phyloP scores from a whole-genome alignment of 1,140 invertebrate genomes.

The Saccostrea cuccullata region DNA sequence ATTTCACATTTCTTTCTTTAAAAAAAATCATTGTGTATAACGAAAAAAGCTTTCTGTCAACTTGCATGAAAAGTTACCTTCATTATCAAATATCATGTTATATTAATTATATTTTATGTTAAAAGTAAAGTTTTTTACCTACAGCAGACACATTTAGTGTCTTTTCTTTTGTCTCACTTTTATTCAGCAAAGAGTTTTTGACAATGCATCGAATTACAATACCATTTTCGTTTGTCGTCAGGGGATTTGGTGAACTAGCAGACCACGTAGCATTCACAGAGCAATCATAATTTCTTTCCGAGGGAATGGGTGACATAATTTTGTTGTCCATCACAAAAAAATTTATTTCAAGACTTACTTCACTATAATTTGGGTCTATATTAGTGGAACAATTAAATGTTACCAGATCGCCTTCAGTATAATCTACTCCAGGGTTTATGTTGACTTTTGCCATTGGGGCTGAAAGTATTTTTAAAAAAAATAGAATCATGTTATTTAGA shows the following conservation, averaged over 20 bases:
- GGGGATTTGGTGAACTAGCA: background rate
- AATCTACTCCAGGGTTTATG: background rate
- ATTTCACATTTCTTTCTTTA: no score
- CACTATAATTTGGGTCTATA: background rate
- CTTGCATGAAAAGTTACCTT: no score
- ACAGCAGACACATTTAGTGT: background rate
- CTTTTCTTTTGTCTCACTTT: background rate
- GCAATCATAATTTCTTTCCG: background rate
- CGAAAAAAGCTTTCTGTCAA: no score
- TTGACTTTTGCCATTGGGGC: background rate
- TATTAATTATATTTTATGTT: no score
- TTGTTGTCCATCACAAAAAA: no score
- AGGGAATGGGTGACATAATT: no score
- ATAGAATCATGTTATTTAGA: no score
- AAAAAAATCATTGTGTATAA: no score
- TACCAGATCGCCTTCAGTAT: background rate
- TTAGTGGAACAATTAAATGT: background rate
- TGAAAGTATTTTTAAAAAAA: background rate
- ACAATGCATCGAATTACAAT: background rate
- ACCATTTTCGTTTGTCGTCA: background rate
- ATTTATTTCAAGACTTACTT: no score
- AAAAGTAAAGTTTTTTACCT: background rate
- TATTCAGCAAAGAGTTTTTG: background rate
- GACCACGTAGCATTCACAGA: background rate
- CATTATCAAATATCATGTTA: no score